Percentiles rank a stretch among this genome's conserved stretches.
These are phyloP conservation scores for Triplophysa tibetana DNA, from an alignment of 2,113 vertebrate genomes.

Conservation along the genomic window DNA sequence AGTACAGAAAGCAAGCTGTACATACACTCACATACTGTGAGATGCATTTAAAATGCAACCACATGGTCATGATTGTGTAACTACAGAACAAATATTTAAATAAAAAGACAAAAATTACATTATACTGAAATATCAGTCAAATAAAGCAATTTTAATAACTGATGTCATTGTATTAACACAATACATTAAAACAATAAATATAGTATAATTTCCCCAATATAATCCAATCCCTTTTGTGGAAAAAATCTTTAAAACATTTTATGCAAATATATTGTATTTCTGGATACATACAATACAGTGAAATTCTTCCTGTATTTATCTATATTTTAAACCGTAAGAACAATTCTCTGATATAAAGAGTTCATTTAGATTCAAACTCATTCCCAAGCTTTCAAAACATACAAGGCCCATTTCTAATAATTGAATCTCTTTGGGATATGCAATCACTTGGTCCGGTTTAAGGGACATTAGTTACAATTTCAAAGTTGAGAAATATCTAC, in stretches of 20 bases:
- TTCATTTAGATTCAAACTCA: background rate
- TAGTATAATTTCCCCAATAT: background rate
- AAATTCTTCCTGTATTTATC: background rate
- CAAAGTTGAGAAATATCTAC: conserved; percentile 5
- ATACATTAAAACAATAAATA: conserved; percentile 19
- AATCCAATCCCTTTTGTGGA: background rate
- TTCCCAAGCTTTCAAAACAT: background rate
- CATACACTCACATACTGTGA: conserved; percentile 16
- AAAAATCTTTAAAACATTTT: too few species aligned
- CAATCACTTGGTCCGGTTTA: background rate
- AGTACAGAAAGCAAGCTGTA: conserved; percentile 1
- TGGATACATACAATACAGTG: background rate
- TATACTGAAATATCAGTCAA: background rate
- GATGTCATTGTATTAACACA: background rate
- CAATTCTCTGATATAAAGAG: background rate
- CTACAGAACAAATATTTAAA: conserved; percentile 22
- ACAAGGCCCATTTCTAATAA: background rate
- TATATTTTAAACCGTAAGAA: background rate
- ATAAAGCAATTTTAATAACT: background rate
- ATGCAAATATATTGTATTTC: background rate
- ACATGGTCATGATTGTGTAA: conserved; percentile 9
- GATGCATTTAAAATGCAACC: conserved; percentile 2
- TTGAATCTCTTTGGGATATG: conserved; percentile 2
- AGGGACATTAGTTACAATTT: conserved; percentile 25
- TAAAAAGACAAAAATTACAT: background rate